Conservation (phyloP, 2,113 vertebrate species). For the human (Homo sapiens) region DNA sequence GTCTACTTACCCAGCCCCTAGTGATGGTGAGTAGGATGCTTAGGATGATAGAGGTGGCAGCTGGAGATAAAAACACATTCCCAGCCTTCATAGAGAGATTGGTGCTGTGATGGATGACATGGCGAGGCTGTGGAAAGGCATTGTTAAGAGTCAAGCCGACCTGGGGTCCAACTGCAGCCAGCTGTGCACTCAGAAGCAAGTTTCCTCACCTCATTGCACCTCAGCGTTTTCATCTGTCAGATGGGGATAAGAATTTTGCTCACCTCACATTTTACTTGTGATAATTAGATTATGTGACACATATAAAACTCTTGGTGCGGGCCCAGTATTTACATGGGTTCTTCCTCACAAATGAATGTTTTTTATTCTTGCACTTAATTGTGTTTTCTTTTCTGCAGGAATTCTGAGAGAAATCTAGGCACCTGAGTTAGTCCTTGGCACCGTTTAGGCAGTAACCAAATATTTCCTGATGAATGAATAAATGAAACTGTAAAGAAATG, state of each 20-base stretch:
- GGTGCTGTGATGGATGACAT: too few species aligned
- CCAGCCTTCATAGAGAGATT: neutral
- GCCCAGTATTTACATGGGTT: neutral
- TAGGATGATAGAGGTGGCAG: rapidly evolving
- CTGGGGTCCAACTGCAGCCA: rapidly evolving
- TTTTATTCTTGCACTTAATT: neutral
- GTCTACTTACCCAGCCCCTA: rapidly evolving
- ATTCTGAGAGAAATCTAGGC: slow-evolving; percentile 8
- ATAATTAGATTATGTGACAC: rapidly evolving
- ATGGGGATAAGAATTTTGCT: neutral
- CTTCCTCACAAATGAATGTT: neutral
- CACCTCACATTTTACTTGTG: rapidly evolving
- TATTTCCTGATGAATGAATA: neutral
- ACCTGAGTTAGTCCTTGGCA: neutral
- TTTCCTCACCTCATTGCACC: rapidly evolving
- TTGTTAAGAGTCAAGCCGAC: neutral
- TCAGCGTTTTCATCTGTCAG: neutral
- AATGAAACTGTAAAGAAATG: neutral
- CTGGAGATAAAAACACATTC: neutral
- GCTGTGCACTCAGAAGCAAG: neutral
- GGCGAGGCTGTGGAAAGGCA: neutral
- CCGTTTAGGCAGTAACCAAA: slow-evolving; percentile 8
- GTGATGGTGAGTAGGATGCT: neutral
- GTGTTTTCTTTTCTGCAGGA: neutral
- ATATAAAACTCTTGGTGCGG: rapidly evolving